phyloP scores from a whole-genome alignment of 2,113 vertebrate genomes.

The Neolamprologus hecqui region DNA sequence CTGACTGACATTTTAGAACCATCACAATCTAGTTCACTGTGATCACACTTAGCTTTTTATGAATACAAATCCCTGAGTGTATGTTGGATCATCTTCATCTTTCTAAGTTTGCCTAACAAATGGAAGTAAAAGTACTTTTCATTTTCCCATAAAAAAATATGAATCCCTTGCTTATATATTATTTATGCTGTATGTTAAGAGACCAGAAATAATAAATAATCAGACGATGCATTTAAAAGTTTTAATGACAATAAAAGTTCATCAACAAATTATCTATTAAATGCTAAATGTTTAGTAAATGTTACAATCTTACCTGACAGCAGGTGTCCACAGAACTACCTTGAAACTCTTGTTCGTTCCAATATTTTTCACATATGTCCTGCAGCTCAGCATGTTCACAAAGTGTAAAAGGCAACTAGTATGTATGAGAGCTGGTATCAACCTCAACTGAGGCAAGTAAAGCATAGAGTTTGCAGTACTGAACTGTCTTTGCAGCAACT shows the following conservation, averaged over 20 bases:
- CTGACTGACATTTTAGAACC: not conserved
- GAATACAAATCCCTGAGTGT: not conserved
- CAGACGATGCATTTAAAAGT: not conserved
- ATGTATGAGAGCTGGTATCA: not conserved
- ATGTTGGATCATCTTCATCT: not conserved
- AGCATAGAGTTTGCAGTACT: not conserved
- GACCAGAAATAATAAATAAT: not conserved
- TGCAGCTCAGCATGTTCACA: not conserved
- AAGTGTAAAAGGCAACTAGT: not conserved
- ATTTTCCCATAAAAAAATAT: not conserved
- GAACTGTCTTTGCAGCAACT: not conserved
- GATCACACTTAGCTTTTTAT: not conserved
- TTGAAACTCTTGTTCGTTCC: not conserved
- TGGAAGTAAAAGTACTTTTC: not conserved
- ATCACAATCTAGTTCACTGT: not conserved
- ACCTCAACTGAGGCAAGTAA: not conserved
- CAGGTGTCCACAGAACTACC: not conserved
- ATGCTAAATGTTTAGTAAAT: not conserved
- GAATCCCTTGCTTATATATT: not conserved
- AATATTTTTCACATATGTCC: not conserved
- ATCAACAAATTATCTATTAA: not conserved
- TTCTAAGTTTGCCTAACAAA: not conserved
- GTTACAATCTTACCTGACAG: not conserved
- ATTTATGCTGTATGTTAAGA: not conserved
- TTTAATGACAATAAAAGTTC: not conserved